Conservation (phyloP, 92 coral and sea anemone species). For the Epizoanthus ramosus region DNA sequence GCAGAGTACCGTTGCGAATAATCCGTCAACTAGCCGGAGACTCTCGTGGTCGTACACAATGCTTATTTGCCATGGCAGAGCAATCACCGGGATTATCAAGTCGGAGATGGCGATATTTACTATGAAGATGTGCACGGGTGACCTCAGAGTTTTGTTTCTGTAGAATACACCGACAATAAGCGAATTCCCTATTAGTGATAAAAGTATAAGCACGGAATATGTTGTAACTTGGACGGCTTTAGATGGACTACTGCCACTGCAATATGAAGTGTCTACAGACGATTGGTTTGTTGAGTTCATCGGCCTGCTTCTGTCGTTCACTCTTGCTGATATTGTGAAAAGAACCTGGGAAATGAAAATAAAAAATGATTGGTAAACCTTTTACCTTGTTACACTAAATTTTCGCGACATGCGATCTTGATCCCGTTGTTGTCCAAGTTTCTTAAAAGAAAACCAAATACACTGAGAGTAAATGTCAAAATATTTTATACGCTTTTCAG, state of each 20-base stretch:
- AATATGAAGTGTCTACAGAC: not conserved
- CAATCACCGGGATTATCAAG: not conserved
- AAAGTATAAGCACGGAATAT: not conserved
- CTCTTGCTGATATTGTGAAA: not conserved
- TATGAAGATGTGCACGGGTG: not conserved
- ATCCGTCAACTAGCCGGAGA: not conserved
- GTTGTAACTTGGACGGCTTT: not conserved
- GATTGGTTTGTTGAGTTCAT: not conserved
- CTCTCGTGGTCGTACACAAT: not conserved
- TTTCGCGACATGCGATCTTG: too few relatives aligned
- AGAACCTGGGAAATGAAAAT: too few relatives aligned
- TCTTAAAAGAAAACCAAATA: too few relatives aligned
- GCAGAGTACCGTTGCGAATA: not conserved
- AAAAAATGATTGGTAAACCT: too few relatives aligned
- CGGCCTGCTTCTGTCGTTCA: not conserved
- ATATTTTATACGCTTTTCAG: too few relatives aligned
- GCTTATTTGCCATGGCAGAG: not conserved
- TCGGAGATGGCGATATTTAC: not conserved
- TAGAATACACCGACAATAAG: not conserved
- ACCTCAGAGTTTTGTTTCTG: not conserved
- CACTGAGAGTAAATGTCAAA: too few relatives aligned
- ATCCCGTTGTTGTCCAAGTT: too few relatives aligned
- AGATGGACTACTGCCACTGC: not conserved
- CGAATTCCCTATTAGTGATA: constrained; percentile 3
- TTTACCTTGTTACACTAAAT: too few relatives aligned